Evolutionary conservation across 2,113 vertebrate genomes (phyloP).

Genomic region (Stictonetta naevosa): DNA sequence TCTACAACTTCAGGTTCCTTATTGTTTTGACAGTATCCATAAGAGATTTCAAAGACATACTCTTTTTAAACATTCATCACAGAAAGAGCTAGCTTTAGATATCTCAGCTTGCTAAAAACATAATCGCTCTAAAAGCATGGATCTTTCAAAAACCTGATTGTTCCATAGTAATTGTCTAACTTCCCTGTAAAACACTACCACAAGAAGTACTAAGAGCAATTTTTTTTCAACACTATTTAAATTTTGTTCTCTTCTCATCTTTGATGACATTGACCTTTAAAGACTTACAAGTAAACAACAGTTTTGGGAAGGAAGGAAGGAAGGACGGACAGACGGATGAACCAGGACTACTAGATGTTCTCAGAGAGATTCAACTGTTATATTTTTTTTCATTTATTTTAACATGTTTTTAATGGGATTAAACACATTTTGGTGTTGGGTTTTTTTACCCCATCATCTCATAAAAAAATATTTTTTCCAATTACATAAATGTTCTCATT

Average conservation of each 20-base stretch:
- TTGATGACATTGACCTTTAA: not conserved
- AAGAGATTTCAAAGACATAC: not conserved
- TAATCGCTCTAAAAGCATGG: not conserved
- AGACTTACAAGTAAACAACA: not conserved
- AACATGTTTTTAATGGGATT: not conserved
- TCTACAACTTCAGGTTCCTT: not conserved
- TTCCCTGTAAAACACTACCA: not conserved
- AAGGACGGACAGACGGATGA: accelerated
- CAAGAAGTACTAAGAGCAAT: not conserved
- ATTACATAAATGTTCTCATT: not conserved
- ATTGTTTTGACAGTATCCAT: not conserved
- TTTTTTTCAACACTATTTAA: not conserved
- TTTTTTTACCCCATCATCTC: not conserved
- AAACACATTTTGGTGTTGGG: not conserved
- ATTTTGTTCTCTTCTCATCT: not conserved
- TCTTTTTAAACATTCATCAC: not conserved
- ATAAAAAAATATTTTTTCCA: not conserved
- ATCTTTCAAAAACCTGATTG: not conserved
- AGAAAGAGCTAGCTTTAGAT: not conserved
- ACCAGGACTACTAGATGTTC: not conserved
- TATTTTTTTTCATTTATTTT: not conserved
- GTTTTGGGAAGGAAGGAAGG: not conserved
- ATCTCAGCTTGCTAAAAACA: not conserved
- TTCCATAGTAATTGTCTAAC: not conserved
- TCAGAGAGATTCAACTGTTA: not conserved